Evolutionary conservation across 2,113 vertebrate species (phyloP).

Genomic region (Alethe castanea): DNA sequence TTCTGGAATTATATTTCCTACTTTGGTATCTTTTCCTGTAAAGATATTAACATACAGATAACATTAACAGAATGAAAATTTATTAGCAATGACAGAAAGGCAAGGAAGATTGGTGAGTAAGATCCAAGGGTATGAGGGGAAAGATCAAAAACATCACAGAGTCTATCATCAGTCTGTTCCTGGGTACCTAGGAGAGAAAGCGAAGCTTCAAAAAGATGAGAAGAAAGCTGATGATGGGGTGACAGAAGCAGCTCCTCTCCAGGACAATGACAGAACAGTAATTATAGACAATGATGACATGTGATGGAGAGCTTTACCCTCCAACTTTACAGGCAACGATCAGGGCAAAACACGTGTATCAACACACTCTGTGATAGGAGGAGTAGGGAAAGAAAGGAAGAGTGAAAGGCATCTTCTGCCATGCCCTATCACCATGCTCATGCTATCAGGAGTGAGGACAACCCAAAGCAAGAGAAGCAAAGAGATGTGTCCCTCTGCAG

Average conservation of each 20-base stretch:
- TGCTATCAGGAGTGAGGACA: neutral
- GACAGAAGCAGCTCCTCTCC: neutral
- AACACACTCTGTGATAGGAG: neutral
- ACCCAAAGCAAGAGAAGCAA: neutral
- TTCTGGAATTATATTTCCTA: neutral
- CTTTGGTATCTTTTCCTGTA: neutral
- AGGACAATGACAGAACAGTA: constrained; percentile 41
- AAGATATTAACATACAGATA: neutral
- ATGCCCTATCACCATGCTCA: neutral
- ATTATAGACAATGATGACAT: constrained; percentile 40
- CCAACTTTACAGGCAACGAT: neutral
- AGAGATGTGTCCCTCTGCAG: neutral
- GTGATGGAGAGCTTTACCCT: constrained; percentile 21
- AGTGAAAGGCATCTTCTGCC: neutral
- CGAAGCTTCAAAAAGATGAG: constrained; percentile 41
- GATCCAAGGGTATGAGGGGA: constrained; percentile 19
- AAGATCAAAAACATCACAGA: constrained; percentile 24
- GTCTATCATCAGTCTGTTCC: constrained; percentile 4
- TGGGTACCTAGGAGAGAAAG: constrained; percentile 15
- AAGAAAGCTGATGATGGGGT: neutral
- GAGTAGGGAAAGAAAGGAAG: neutral
- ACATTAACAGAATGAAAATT: constrained; percentile 9
- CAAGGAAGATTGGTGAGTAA: neutral
- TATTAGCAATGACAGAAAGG: constrained; percentile 8
- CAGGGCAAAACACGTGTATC: neutral